Evolutionary conservation across 1,140 invertebrate genomes (phyloP).

Genomic region (Nylanderia fulva): DNA sequence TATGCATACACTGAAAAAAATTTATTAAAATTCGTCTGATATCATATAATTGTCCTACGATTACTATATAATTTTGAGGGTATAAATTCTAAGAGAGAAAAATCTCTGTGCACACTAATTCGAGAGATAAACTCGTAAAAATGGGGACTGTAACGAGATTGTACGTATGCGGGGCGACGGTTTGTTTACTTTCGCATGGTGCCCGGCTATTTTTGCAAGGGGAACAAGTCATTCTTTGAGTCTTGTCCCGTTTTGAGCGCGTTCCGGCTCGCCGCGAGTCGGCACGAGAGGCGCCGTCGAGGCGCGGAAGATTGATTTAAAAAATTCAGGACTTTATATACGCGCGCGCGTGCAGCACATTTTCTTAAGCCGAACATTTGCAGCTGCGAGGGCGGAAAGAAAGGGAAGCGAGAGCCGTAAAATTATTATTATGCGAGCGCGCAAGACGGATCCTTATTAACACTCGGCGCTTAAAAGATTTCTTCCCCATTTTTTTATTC

Average conservation of each 20-base stretch:
- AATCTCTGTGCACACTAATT: too few species aligned
- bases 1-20: too few species aligned
- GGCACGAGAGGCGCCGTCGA: slow-evolving; percentile 25
- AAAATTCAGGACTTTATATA: slow-evolving; percentile 43
- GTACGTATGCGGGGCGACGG: neutral
- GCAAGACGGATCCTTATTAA: slow-evolving; percentile 32
- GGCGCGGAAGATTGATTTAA: slow-evolving; percentile 55
- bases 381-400: neutral
- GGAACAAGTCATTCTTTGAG: slow-evolving; percentile 57
- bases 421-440: slow-evolving; percentile 49
- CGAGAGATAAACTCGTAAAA: neutral
- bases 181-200: slow-evolving; percentile 42
- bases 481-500: neutral
- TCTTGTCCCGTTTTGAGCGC: slow-evolving; percentile 43
- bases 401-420: slow-evolving; percentile 16
- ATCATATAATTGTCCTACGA: too few species aligned
- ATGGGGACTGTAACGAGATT: neutral
- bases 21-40: too few species aligned
- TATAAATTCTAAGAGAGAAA: too few species aligned
- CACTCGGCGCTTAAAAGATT: slow-evolving; percentile 3
- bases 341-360: slow-evolving; percentile 22
- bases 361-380: slow-evolving; percentile 44
- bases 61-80: too few species aligned
- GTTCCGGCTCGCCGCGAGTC: slow-evolving; percentile 35
- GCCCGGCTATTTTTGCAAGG: slow-evolving; percentile 47